phyloP scores from a whole-genome alignment of 2,113 vertebrate genomes.

The Oreochromis niloticus region DNA sequence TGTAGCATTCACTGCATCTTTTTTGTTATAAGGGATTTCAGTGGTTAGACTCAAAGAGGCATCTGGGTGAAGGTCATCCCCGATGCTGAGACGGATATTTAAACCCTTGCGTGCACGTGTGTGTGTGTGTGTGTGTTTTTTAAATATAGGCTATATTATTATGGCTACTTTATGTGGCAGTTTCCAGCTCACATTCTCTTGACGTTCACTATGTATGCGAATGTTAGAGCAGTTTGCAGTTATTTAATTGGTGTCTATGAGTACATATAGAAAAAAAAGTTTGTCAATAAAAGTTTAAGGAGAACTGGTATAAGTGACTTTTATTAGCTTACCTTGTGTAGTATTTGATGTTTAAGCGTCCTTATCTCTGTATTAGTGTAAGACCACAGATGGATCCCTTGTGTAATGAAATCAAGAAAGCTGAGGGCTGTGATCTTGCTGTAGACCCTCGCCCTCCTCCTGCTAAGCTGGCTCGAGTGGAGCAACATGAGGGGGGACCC shows the following conservation, averaged over 20 bases:
- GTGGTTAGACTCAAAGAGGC: conserved; percentile 8
- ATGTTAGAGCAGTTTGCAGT: background rate
- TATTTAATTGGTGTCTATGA: background rate
- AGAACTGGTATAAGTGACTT: background rate
- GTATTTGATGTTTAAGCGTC: background rate
- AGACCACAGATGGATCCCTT: conserved; percentile 83
- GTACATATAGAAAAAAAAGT: background rate
- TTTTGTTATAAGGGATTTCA: background rate
- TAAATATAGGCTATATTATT: background rate
- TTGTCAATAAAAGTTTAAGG: background rate
- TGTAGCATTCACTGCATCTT: conserved; percentile 12
- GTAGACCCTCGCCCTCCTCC: conserved; percentile 86
- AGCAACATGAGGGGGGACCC: conserved; percentile 82
- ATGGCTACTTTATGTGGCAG: background rate
- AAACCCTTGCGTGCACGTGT: background rate
- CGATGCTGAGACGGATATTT: background rate
- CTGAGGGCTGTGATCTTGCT: conserved; percentile 86
- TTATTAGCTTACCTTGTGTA: background rate
- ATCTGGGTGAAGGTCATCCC: conserved; percentile 52
- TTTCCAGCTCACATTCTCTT: background rate
- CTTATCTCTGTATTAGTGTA: conserved; percentile 33
- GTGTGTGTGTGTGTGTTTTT: background rate
- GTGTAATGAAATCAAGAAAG: conserved; percentile 89
- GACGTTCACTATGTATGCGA: background rate
- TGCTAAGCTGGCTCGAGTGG: conserved; percentile 91